phyloP scores from a whole-genome alignment of 2,888 invertebrate genomes.

The Automeris io region DNA sequence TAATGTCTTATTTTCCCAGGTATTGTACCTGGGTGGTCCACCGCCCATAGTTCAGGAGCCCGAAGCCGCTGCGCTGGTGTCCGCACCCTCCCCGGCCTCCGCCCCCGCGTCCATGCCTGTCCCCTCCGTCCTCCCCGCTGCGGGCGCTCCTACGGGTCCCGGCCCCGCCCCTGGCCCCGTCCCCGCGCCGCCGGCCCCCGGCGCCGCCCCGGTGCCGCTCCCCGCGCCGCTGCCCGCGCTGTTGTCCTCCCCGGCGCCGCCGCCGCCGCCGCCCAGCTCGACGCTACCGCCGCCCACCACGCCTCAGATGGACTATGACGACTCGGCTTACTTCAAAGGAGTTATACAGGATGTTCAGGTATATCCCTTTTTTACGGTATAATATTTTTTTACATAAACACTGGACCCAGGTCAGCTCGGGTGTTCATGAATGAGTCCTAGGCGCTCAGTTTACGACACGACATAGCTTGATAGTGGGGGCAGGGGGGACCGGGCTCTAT shows the following conservation, averaged over 20 bases:
- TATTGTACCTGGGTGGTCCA: conserved; percentile 89
- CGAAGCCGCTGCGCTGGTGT: conserved; percentile 12
- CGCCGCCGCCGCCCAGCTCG: conserved; percentile 17
- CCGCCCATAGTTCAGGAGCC: conserved; percentile 32
- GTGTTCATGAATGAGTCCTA: no score
- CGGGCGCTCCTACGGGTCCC: conserved; percentile 13
- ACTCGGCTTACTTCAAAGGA: conserved; percentile 86
- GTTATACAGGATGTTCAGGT: conserved; percentile 95
- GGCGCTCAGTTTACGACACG: no score
- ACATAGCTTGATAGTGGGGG: not conserved
- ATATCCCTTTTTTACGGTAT: no score
- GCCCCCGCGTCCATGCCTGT: conserved; percentile 34
- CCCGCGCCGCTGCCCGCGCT: conserved; percentile 25
- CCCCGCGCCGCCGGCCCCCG: conserved; percentile 11
- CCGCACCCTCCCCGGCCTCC: conserved; percentile 13
- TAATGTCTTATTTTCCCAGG: conserved; percentile 38
- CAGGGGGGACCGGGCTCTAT: not conserved
- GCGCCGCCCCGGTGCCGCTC: conserved; percentile 16
- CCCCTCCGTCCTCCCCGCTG: conserved; percentile 24
- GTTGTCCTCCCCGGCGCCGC: conserved; percentile 21
- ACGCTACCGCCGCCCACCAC: conserved; percentile 16
- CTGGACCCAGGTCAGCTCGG: no score
- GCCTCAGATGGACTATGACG: conserved; percentile 35
- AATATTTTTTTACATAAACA: no score
- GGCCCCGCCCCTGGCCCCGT: conserved; percentile 10